These are phyloP conservation scores for Anolis carolinensis DNA, from an alignment of 2,113 vertebrate genomes.

Conservation along the genomic window DNA sequence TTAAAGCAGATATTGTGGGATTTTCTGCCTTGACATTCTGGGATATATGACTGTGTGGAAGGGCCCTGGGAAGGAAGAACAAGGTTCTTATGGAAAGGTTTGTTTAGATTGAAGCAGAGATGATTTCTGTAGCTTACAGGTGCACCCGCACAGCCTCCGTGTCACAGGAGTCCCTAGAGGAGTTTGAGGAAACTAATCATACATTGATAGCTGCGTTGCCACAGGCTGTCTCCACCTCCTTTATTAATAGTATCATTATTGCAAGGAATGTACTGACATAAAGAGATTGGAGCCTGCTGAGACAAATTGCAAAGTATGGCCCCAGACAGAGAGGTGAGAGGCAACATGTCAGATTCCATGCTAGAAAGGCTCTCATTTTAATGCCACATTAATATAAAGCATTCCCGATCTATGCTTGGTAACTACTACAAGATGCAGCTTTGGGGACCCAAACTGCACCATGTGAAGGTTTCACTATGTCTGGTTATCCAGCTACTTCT, in stretches of 20 bases:
- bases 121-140: conserved; percentile 36
- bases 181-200: conserved; percentile 34
- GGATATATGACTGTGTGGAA: too few species aligned
- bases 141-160: conserved; percentile 33
- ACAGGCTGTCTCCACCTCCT: conserved; percentile 36
- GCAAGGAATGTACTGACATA: background rate
- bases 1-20: too few species aligned
- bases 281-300: conserved; percentile 17
- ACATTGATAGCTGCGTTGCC: background rate
- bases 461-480: conserved; percentile 44
- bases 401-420: background rate
- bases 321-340: conserved; percentile 50
- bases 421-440: conserved; percentile 46
- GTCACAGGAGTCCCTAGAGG: conserved; percentile 24
- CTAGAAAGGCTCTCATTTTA: conserved; percentile 36
- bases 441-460: conserved; percentile 53
- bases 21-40: too few species aligned
- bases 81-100: background rate
- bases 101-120: conserved; percentile 9
- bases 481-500: conserved; percentile 46
- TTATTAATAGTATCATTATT: background rate
- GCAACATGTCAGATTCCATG: conserved; percentile 59
- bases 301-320: conserved; percentile 40
- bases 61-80: conserved; percentile 7
- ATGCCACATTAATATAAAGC: conserved; percentile 29